Base-by-base conservation (phyloP, 2,797 vertebrate genomes). In the Trachops cirrhosus region DNA sequence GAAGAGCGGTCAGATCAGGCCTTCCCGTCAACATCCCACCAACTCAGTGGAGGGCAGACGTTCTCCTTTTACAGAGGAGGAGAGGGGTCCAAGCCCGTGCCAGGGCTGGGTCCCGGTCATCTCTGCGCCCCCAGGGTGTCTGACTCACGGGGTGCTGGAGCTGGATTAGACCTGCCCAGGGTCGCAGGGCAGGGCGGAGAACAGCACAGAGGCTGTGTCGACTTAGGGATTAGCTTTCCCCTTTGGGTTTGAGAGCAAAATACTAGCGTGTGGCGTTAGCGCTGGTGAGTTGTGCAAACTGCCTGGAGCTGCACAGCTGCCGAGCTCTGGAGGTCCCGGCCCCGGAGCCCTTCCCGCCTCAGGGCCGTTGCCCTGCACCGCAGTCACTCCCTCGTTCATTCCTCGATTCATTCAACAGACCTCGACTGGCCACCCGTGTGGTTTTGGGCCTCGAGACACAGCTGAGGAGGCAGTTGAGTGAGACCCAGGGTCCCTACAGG, bases 61-160 rank as follows among this genome's bases (percentile, higher is more conserved):
- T 44, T 86, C 52, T 89, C 71, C 86, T 93, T 86, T 95, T 92
- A 92, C 46, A 96, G 32, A 94, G 80, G 41, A 83, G 86, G 71
- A 90, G 37, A 79, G 64, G 9, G 52, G 79, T 50, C n/a, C 1
- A 37, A 87, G 39, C 44, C 41, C 2, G 32, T 75, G 74, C 74
- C 54, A 68, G 83, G 80, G 18, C 86, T 9, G 5, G 14, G 50
- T 90, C 92, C 91, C 82, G 57, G 87, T 96, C 87, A 79, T 34
- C n/a, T 87, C 37, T 80, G 3, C 14, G 12, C 68, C 52, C 67
- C 64, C 50, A 10, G 2, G 24, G 48, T 37, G 52, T 82, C 75
- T 87, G 68, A 39, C 24, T 94, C 74, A 18, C n/a, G 50, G 52
- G 26, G 50, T 48, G 37, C 67, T 94, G 70, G 75, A 39, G 68